Evolutionary conservation across 2,113 vertebrate genomes (phyloP).

Genomic region (Glareola pratincola): DNA sequence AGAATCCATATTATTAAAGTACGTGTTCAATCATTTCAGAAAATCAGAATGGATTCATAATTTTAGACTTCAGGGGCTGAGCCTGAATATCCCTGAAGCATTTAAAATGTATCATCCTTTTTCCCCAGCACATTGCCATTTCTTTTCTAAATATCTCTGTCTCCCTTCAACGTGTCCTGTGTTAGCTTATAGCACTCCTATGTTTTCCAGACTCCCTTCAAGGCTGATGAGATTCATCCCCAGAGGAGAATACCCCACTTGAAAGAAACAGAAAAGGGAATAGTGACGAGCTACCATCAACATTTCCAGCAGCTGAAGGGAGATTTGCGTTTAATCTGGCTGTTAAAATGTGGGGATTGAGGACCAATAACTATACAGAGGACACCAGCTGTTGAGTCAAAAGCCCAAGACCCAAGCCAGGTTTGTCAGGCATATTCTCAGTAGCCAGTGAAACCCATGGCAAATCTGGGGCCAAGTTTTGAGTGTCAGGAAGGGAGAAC

Average conservation of each 20-base stretch:
- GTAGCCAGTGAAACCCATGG: not conserved
- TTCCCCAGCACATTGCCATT: not conserved
- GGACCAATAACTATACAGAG: not conserved
- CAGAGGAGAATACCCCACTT: not conserved
- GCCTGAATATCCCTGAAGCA: not conserved
- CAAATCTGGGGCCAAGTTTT: not conserved
- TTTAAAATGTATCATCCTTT: not conserved
- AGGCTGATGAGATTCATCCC: not conserved
- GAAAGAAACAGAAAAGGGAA: not conserved
- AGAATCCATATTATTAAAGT: not conserved
- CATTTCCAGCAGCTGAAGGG: not conserved
- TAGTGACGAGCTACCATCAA: not conserved
- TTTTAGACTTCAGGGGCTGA: not conserved
- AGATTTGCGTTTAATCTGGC: not conserved
- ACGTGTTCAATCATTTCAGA: not conserved
- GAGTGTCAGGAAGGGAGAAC: not conserved
- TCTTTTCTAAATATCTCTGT: not conserved
- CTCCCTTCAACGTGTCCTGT: rapidly evolving
- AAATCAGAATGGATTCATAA: not conserved
- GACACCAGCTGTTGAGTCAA: not conserved
- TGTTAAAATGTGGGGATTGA: not conserved
- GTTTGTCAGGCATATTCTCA: not conserved
- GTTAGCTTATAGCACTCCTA: not conserved
- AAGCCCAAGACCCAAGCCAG: not conserved
- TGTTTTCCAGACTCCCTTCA: not conserved